A percentile compares a stretch with the other conserved stretches of the same genome.
phyloP scores from a whole-genome alignment of 1,140 invertebrate genomes.

The Helicoverpa armigera region DNA sequence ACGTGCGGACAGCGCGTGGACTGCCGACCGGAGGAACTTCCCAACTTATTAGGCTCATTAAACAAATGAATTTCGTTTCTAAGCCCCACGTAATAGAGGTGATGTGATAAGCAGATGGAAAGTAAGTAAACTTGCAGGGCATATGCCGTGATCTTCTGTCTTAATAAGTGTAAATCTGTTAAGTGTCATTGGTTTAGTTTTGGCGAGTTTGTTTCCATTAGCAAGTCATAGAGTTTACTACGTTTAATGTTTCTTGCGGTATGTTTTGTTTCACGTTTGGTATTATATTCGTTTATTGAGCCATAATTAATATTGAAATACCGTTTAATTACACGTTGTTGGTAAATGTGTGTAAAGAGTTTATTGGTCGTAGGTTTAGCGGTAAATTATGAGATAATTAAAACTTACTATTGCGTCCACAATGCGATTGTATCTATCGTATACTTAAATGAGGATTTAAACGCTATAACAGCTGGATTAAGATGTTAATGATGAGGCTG shows the following conservation, averaged over 20 bases:
- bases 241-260: background rate
- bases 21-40: slow-evolving; percentile 76
- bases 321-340: slow-evolving; percentile 6
- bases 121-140: slow-evolving; percentile 51
- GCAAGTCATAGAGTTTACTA: background rate
- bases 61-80: slow-evolving; percentile 57
- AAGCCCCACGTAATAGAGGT: slow-evolving; percentile 45
- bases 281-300: slow-evolving; percentile 17
- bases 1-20: slow-evolving; percentile 82
- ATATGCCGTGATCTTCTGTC: slow-evolving; percentile 55
- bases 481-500: background rate
- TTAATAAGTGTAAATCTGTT: slow-evolving; percentile 66
- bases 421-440: background rate
- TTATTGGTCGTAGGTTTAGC: slow-evolving; percentile 7
- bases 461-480: background rate
- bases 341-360: slow-evolving; percentile 4
- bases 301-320: slow-evolving; percentile 32
- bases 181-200: slow-evolving; percentile 50
- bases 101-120: slow-evolving; percentile 34
- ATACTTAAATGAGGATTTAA: background rate
- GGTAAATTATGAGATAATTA: slow-evolving; percentile 33
- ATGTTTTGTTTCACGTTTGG: slow-evolving; percentile 8
- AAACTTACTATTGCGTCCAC: slow-evolving; percentile 3
- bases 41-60: slow-evolving; percentile 63
- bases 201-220: slow-evolving; percentile 44